Evolutionary conservation across 2,888 invertebrate genomes (phyloP).

Genomic region (Dioctria linearis): DNA sequence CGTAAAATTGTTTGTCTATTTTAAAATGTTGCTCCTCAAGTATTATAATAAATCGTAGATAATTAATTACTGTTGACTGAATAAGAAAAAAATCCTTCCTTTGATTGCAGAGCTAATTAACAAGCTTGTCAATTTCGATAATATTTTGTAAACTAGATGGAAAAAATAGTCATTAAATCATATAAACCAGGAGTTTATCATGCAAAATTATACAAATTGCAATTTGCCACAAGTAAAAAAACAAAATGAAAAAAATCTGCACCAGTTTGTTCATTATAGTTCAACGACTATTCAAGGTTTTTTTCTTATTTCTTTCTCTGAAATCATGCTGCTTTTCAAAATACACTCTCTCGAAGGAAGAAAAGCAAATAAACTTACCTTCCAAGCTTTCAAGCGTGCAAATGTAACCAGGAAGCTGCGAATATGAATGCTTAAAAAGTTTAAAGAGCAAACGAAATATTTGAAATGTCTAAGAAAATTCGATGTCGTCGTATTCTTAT

Average conservation of each 20-base stretch:
- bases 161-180: too few species aligned
- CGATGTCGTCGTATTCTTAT: slow-evolving; percentile 41
- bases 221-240: background rate
- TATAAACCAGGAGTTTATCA: background rate
- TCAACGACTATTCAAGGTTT: slow-evolving; percentile 15
- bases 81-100: too few species aligned
- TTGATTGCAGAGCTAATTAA: too few species aligned
- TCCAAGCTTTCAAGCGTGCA: background rate
- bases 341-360: background rate
- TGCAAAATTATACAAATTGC: background rate
- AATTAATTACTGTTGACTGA: too few species aligned
- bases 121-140: too few species aligned
- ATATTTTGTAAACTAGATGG: too few species aligned
- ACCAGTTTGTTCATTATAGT: background rate
- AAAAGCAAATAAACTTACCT: background rate
- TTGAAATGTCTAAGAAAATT: slow-evolving; percentile 49
- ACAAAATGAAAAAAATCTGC: slow-evolving; percentile 1
- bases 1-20: too few species aligned
- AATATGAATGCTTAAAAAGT: slow-evolving; percentile 8
- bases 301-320: slow-evolving; percentile 3
- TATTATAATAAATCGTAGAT: too few species aligned
- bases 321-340: slow-evolving; percentile 14
- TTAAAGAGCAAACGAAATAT: slow-evolving; percentile 46
- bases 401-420: slow-evolving; percentile 21
- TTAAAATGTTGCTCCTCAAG: too few species aligned